Evolutionary conservation across 2,797 vertebrate genomes (phyloP).

Genomic region (Vultur gryphus): DNA sequence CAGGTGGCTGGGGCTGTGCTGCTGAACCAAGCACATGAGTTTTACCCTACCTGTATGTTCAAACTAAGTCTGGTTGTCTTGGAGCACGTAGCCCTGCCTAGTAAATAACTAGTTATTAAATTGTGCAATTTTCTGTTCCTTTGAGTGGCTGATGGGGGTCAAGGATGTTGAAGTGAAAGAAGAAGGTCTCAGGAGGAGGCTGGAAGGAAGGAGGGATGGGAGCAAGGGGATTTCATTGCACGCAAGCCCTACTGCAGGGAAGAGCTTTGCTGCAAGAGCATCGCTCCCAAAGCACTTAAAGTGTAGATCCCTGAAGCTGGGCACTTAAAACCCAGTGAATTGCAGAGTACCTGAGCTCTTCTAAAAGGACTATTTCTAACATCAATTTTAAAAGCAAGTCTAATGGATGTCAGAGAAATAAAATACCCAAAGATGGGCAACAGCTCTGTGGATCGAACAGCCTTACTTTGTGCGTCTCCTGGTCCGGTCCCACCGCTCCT

Average conservation of each 20-base stretch:
- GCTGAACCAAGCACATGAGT: accelerated
- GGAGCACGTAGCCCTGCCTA: accelerated
- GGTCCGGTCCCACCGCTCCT: not conserved
- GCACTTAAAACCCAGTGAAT: not conserved
- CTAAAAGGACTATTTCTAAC: not conserved
- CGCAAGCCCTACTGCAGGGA: accelerated
- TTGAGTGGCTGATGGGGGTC: not conserved
- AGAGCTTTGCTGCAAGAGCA: not conserved
- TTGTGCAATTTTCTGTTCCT: not conserved
- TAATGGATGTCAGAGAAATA: not conserved
- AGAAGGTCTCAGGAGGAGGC: not conserved
- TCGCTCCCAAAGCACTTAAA: not conserved
- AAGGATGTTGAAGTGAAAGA: not conserved
- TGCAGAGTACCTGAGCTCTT: not conserved
- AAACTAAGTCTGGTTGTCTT: not conserved
- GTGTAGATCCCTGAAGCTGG: not conserved
- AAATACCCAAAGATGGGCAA: not conserved
- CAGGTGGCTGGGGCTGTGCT: not conserved
- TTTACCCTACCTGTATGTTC: accelerated
- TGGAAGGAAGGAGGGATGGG: not conserved
- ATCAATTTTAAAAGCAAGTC: not conserved
- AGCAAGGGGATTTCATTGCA: not conserved
- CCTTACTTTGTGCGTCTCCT: not conserved
- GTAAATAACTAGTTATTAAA: not conserved
- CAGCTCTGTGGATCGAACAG: not conserved